Base-by-base conservation (phyloP, 2,888 invertebrate genomes). In the Gandaritis pyraliata region DNA sequence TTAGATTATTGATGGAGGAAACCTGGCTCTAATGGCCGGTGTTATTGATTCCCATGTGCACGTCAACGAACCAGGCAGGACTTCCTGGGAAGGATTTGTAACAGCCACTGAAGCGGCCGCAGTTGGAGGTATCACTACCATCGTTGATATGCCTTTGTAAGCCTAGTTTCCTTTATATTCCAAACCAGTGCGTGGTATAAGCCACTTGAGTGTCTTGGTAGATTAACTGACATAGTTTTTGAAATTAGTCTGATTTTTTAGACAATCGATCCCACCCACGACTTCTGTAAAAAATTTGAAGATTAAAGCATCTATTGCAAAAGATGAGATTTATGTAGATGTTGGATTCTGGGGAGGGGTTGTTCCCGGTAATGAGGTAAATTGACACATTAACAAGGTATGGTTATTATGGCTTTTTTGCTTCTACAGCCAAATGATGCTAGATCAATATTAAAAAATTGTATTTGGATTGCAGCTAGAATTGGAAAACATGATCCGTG, bases 331-430 rank as follows among this genome's bases (percentile, higher is more conserved):
- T 41, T 94, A 91, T 70, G 94, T 95, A 0, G 95, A 96, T 77
- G 94, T 96, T 36, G 96, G 94, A 12, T 96, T 96, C 84, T 96
- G 96, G 96, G 96, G 96, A 45, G 96, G 95, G 12, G 90, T 95
- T 0, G 87, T 95, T 43, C 95, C 95, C 7, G 94, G 93, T 39
- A 96, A 96, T 81, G 83, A 92, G 74, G 94, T 94, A 49, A 43
- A 45, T 8, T 33, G 33, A n/a, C n/a, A n/a, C n/a, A n/a, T n/a
- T n/a, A n/a, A 23, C 23, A 23, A 23, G 23, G 23, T n/a, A n/a
- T n/a, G n/a, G 23, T 0, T 23, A 23, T 23, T 23, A 23, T n/a
- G 23, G 23, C 23, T 23, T 6, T 0, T 23, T 23, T 23, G 23
- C 23, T 2, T 23, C 2, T 23, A 23, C 23, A n/a, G n/a, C n/a